These are phyloP conservation scores for Belonocnema kinseyi DNA, from an alignment of 1,140 invertebrate genomes.

Conservation along the genomic window DNA sequence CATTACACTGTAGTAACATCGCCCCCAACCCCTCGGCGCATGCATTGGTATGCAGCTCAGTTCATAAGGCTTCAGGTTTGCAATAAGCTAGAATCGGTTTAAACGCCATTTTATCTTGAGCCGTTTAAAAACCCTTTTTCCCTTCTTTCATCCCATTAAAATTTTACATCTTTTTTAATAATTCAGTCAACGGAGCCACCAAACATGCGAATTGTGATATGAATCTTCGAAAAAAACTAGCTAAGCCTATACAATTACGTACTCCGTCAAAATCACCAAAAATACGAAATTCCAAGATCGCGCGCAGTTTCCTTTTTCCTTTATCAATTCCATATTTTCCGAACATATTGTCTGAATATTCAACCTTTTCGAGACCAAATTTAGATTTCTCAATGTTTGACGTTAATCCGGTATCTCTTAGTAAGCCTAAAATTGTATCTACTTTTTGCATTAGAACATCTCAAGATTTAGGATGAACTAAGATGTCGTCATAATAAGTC, in stretches of 20 bases:
- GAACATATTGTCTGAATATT: not conserved
- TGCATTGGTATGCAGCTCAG: conserved; percentile 59
- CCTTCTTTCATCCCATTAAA: conserved; percentile 37
- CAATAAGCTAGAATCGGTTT: conserved; percentile 60
- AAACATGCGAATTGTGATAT: conserved; percentile 43
- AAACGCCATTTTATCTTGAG: not conserved
- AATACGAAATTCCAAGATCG: conserved; percentile 40
- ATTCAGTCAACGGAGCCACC: conserved; percentile 38
- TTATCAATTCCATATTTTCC: too few species aligned
- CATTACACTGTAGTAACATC: conserved; percentile 47
- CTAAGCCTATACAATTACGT: too few species aligned
- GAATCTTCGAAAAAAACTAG: conserved; percentile 52
- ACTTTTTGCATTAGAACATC: conserved; percentile 43
- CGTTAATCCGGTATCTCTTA: conserved; percentile 40
- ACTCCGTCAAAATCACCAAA: conserved; percentile 52
- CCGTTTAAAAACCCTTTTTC: not conserved
- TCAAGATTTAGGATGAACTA: conserved; percentile 46
- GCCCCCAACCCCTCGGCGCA: conserved; percentile 43
- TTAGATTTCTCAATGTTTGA: conserved; percentile 48
- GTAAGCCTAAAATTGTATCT: conserved; percentile 46
- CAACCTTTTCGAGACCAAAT: not conserved
- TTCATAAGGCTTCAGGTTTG: conserved; percentile 47
- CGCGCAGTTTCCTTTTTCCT: not conserved
- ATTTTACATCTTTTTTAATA: conserved; percentile 45
- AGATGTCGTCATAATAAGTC: conserved; percentile 47